phyloP scores from a whole-genome alignment of 2,113 vertebrate genomes.

The Phrynosoma blainvillii region DNA sequence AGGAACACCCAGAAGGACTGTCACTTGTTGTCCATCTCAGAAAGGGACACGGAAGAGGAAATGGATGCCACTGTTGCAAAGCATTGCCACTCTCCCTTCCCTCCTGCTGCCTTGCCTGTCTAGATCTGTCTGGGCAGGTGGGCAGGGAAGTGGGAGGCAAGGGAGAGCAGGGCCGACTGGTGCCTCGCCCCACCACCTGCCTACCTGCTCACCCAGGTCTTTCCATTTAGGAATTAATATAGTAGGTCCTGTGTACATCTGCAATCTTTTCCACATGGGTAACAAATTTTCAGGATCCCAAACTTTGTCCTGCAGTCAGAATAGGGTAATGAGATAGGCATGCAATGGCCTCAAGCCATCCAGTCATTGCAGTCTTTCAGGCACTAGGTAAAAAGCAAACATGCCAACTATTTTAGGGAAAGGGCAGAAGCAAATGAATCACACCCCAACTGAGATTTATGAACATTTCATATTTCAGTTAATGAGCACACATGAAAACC shows the following conservation, averaged over 20 bases:
- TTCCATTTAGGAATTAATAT: background rate
- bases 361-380: conserved; percentile 13
- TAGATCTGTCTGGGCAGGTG: background rate
- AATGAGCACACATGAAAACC: background rate
- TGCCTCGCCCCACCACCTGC: too few species aligned
- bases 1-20: too few species aligned
- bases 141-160: background rate
- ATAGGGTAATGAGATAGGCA: background rate
- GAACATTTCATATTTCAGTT: background rate
- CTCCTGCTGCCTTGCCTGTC: too few species aligned
- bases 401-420: conserved; percentile 25
- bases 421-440: conserved; percentile 5
- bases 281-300: background rate
- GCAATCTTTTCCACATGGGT: background rate
- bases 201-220: background rate
- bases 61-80: too few species aligned
- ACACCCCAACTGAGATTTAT: background rate
- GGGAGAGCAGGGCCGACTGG: too few species aligned
- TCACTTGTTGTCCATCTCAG: too few species aligned
- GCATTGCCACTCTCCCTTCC: too few species aligned
- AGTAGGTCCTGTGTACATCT: background rate
- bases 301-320: background rate
- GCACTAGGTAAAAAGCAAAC: background rate
- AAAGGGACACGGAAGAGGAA: too few species aligned
- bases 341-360: background rate